Evolutionary conservation across 2,113 vertebrate species (phyloP), one percentile per base, ranked within the genome.

Genomic region (Sorex fumeus): DNA sequence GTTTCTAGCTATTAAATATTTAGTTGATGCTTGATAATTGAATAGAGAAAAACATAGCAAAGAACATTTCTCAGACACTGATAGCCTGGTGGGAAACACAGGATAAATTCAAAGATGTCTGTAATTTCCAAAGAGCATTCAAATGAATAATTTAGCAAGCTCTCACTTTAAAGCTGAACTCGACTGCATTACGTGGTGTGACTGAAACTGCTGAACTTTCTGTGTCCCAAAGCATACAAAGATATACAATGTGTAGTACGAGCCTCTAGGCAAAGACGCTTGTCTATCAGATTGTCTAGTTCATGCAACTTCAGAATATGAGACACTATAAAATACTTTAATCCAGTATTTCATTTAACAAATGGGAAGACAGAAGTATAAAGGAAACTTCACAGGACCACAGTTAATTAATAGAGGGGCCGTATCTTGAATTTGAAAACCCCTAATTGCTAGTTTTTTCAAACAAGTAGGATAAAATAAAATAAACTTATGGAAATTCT

Each of bases 51-150:
- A 83, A n/a, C 25, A n/a, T 36, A 70, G 34, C 90, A 81, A 88
- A 72, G 34, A 86, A 76, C 47, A 43, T 78, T 60, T 94, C 86
- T 88, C 47, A 88, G 60, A 86, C 81, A 6, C 43, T 40, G 34
- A 23, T 12, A 77, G 64, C 71, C 83, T 60, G n/a, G 19, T 92
- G 53, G 72, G 32, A 88, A 92, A 81, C 25, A 57, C 9, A 83
- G 53, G 18, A 67, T 74, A 76, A 93, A 83, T 36, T 62, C 21
- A 34, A 74, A 88, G 83, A 75, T 88, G 36, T 66, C 77, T 82
- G 19, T 91, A 82, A 88, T 93, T 88, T 88, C 81, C 76, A 70
- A 86, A 94, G 66, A 88, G 71, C 75, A 78, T 75, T 64, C 19
- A 89, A 32, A 84, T 64, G 69, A 94, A 75, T 93, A 79, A 93